Conservation (phyloP, 2,113 vertebrate genomes). For the Promerops cafer region DNA sequence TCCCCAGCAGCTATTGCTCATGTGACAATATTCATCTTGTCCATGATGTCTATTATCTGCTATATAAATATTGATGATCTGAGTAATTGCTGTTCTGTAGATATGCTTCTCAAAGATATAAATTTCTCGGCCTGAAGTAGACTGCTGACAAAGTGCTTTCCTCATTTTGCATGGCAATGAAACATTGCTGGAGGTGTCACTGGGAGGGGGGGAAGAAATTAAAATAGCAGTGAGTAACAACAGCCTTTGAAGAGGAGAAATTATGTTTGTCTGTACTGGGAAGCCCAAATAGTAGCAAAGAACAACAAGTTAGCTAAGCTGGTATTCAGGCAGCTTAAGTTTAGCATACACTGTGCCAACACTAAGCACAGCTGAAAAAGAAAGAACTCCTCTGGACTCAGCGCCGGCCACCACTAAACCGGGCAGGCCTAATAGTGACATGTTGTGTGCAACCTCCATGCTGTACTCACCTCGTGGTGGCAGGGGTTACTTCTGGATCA, state of each 20-base stretch:
- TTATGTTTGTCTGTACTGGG: neutral
- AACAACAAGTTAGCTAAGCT: neutral
- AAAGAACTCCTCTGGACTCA: neutral
- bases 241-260: neutral
- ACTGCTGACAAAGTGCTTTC: conserved; percentile 29
- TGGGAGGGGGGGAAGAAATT: neutral
- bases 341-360: neutral
- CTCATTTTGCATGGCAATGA: neutral
- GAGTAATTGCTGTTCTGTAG: conserved; percentile 43
- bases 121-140: conserved; percentile 12
- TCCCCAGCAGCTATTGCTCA: neutral
- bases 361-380: neutral
- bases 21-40: conserved; percentile 46
- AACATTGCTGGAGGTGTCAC: neutral
- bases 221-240: neutral
- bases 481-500: neutral
- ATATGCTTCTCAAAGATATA: conserved; percentile 13
- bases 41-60: conserved; percentile 47
- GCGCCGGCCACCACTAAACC: fast-evolving
- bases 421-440: neutral
- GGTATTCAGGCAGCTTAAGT: neutral
- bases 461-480: neutral
- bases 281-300: neutral
- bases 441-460: fast-evolving
- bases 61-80: conserved; percentile 63